These are phyloP conservation scores for Osmerus mordax DNA, from an alignment of 2,113 vertebrate species.

Conservation along the genomic window DNA sequence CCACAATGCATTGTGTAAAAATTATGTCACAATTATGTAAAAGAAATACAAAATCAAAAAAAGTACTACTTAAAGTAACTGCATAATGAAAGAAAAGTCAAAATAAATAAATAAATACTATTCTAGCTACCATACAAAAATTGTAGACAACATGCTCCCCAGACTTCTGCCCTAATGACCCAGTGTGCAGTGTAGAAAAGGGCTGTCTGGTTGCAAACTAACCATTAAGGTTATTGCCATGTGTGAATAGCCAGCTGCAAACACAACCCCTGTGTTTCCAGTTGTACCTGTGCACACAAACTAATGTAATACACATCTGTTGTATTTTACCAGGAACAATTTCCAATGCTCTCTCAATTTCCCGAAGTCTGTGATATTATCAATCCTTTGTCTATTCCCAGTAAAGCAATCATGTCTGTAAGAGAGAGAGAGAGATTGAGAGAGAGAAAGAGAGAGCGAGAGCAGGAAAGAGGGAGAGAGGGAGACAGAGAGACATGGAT, in stretches of 20 bases:
- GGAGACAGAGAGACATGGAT: neutral
- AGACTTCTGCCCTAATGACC: neutral
- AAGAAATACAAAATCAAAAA: too few relatives aligned
- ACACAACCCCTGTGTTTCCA: too few relatives aligned
- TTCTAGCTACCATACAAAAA: neutral
- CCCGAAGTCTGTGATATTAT: neutral
- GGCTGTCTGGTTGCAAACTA: slow-evolving; percentile 8
- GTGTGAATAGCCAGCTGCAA: neutral
- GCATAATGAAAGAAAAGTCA: too few relatives aligned
- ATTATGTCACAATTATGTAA: too few relatives aligned
- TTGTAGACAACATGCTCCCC: slow-evolving; percentile 2
- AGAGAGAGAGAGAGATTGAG: slow-evolving; percentile 1
- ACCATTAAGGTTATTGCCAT: slow-evolving; percentile 19
- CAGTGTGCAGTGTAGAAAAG: slow-evolving; percentile 9
- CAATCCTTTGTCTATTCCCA: slow-evolving; percentile 3
- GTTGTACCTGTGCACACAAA: too few relatives aligned
- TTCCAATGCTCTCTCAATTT: neutral
- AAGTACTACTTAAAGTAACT: too few relatives aligned
- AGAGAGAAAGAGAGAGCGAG: neutral
- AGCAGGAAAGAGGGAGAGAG: neutral
- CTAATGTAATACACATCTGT: neutral
- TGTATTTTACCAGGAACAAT: neutral
- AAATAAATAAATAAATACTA: too few relatives aligned
- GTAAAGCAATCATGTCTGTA: neutral
- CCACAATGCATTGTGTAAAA: too few relatives aligned